Base-by-base conservation (phyloP, 2,797 vertebrate species). In the Fringilla coelebs region DNA sequence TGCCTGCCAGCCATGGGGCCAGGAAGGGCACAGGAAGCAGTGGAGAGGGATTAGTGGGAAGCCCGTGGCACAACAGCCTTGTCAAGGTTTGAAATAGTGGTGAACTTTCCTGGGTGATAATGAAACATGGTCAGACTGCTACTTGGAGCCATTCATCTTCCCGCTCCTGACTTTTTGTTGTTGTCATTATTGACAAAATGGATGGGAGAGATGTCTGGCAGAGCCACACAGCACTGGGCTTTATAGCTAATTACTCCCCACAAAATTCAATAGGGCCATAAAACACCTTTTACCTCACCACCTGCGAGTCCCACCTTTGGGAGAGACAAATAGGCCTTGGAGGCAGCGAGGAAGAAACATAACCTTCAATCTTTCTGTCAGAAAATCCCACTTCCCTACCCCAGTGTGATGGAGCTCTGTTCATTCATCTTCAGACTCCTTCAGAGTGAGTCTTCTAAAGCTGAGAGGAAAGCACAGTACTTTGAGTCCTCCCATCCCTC, bases 181-280 rank as follows among this genome's bases (percentile, higher is more conserved):
- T 89, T 94, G 93, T 80, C 91, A n/a, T 68, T 95, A 73, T 80
- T 90, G 94, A 71, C 71, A 63, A 9, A 93, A 96, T 89, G 91
- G 87, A 94, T 89, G 88, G 82, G 51, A 62, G 76, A 88, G 80
- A 7, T 95, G 90, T 63, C 93, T 92, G 93, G 70, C 95, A 93
- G 81, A 95, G 94, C 36, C 73, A 31, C 5, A 17, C 77, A 32
- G 61, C 22, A 40, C 94, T 92, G 60, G 71, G 41, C 94, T 97
- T 94, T 94, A 93, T 95, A 94, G 96, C 95, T 97, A 96, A 92
- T 97, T 97, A 94, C 96, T 92, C 95, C 96, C 91, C 91, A 46
- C 71, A 93, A 80, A 96, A 93, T 89, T 87, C 95, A 96, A 71
- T 71, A 78, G 75, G 13, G 78, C 82, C 92, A 70, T 97, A 96